Conservation (phyloP, 2,888 invertebrate species). For the Tetrapedia diversipes region DNA sequence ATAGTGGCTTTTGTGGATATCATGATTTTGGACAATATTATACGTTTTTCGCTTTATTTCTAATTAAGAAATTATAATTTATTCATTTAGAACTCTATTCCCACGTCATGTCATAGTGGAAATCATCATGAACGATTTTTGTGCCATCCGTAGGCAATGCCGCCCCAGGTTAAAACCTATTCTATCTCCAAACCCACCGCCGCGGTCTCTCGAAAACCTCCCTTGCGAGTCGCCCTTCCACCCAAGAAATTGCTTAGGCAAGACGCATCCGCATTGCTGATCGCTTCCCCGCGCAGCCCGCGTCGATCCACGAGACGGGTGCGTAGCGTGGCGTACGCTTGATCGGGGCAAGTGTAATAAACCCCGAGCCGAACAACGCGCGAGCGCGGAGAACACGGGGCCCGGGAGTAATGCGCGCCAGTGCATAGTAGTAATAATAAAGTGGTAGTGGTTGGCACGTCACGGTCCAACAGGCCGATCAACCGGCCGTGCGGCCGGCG, state of each 20-base stretch:
- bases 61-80: too few species aligned
- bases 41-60: too few species aligned
- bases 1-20: too few species aligned
- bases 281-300: slow-evolving; percentile 35
- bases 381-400: slow-evolving; percentile 25
- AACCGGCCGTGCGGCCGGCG: slow-evolving; percentile 78
- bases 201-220: background rate
- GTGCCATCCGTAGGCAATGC: too few species aligned
- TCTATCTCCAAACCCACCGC: background rate
- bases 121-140: too few species aligned
- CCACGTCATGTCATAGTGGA: too few species aligned
- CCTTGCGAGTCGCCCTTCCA: slow-evolving; percentile 5
- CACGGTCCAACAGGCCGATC: slow-evolving; percentile 81
- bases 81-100: too few species aligned
- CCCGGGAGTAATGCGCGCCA: slow-evolving; percentile 63
- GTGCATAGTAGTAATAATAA: slow-evolving; percentile 78
- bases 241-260: slow-evolving; percentile 10
- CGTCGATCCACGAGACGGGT: slow-evolving; percentile 59
- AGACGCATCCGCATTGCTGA: slow-evolving; percentile 45
- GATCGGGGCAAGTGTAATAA: slow-evolving; percentile 75
- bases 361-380: slow-evolving; percentile 54
- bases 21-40: too few species aligned
- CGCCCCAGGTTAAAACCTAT: too few species aligned
- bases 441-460: slow-evolving; percentile 81
- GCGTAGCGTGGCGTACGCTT: slow-evolving; percentile 70